These are phyloP conservation scores for Schizotus pectinicornis DNA, from an alignment of 2,888 invertebrate genomes.

Conservation along the genomic window DNA sequence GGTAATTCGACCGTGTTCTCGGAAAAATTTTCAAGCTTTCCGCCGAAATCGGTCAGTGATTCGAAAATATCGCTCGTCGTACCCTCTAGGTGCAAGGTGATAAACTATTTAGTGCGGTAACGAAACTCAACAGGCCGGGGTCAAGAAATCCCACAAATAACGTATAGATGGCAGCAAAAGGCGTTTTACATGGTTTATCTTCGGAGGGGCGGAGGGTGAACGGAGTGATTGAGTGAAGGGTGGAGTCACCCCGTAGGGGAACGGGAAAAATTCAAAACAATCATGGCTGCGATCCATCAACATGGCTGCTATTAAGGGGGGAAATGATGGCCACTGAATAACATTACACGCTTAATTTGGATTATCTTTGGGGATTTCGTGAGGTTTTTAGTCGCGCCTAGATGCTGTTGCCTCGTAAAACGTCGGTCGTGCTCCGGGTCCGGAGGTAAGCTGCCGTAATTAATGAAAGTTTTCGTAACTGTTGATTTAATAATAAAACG, in stretches of 20 bases:
- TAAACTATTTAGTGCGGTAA: slow-evolving; percentile 54
- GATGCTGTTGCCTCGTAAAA: too few species aligned
- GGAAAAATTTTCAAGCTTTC: not conserved
- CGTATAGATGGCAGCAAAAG: slow-evolving; percentile 58
- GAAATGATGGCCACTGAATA: slow-evolving; percentile 42
- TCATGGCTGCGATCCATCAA: slow-evolving; percentile 68
- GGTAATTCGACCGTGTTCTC: not conserved
- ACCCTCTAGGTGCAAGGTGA: slow-evolving; percentile 57
- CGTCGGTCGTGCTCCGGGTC: too few species aligned
- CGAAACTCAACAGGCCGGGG: slow-evolving; percentile 50
- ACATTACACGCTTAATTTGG: slow-evolving; percentile 22
- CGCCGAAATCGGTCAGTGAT: not conserved
- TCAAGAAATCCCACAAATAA: slow-evolving; percentile 58
- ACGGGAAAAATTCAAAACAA: slow-evolving; percentile 59
- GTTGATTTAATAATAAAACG: too few species aligned
- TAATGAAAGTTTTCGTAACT: not conserved
- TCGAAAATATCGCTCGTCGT: slow-evolving; percentile 26
- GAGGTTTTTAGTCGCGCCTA: not conserved
- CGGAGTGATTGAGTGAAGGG: slow-evolving; percentile 66
- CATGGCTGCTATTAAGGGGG: slow-evolving; percentile 58
- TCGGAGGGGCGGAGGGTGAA: slow-evolving; percentile 54
- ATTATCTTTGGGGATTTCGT: slow-evolving; percentile 10
- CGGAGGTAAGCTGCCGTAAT: not conserved
- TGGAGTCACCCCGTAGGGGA: slow-evolving; percentile 60
- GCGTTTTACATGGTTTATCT: slow-evolving; percentile 45